Base-by-base conservation (phyloP, 2,888 invertebrate species). In the Saturnia pavonia region DNA sequence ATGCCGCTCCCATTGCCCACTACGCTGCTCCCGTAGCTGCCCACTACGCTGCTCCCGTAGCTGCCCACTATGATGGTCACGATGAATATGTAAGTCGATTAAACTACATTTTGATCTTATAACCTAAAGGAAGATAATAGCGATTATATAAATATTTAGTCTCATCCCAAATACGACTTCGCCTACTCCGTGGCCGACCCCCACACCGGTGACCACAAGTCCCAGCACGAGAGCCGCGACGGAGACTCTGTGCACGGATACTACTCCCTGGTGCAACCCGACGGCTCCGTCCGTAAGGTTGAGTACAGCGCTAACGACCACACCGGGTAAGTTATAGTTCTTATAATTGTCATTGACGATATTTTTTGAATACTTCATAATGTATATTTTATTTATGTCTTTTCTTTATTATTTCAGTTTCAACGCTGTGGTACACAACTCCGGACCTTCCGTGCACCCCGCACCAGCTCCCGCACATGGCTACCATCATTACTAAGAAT, bases 211-310 rank as follows among this genome's bases (percentile, higher is more conserved):
- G 95, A 95, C 88, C 91, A 94, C 84, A 95, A 95, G 85, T 88
- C 90, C 60, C 94, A 94, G 85, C 91, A 93, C 80, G 95, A 95
- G 83, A 85, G 84, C 76, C 90, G 92, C 78, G 94, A 94, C 75
- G 94, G 94, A 45, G 94, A 94, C 81, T 87, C 88, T 69, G 96
- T 96, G 71, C 94, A 95, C 82, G 96, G 96, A 70, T 94, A 94
- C 82, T 95, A 95, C 86, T 92, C 94, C 65, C 88, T 95, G 72
- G 90, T 94, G 75, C 94, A 95, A 82, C 94, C 94, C 68, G 94
- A 94, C 42, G 94, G 88, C 75, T 84, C 94, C 81, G 85, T 92
- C 70, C 91, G 94, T 80, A 94, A 91, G 72, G 94, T 95, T 67
- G 93, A 94, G 76, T 95, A 88, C 83, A 81, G 85, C 78, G 86